Conservation (phyloP, 1,140 invertebrate genomes). For the Pentalonia nigronervosa region DNA sequence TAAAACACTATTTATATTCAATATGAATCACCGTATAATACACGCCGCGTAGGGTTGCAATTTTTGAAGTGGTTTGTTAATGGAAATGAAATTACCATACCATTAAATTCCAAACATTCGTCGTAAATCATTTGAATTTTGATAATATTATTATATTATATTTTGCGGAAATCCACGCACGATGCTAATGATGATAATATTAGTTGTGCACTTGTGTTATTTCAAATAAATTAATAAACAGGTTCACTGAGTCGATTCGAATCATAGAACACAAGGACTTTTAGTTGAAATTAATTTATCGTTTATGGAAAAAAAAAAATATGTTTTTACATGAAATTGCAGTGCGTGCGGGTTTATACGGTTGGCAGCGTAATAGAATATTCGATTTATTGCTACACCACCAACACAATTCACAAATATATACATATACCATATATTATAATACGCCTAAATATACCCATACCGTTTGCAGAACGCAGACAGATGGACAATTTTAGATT, state of each 20-base stretch:
- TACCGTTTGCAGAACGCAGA: no score
- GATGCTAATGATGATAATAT: not conserved
- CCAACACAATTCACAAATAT: no score
- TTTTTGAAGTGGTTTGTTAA: not conserved
- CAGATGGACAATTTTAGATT: no score
- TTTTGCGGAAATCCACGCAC: not conserved
- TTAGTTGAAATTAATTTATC: not conserved
- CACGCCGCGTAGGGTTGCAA: not conserved
- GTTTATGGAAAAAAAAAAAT: not conserved
- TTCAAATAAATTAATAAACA: not conserved
- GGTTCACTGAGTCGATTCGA: not conserved
- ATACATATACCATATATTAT: no score
- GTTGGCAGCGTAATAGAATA: not conserved
- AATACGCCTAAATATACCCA: no score
- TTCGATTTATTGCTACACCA: no score
- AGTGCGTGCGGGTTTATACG: not conserved
- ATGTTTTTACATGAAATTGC: not conserved
- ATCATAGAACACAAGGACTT: not conserved
- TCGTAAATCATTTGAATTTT: not conserved
- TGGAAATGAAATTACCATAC: conserved; percentile 27
- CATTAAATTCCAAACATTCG: not conserved
- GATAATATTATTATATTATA: not conserved
- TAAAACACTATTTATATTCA: not conserved
- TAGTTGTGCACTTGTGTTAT: not conserved
- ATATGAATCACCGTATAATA: not conserved